Conservation (phyloP, 2,113 vertebrate genomes). For the Ictalurus punctatus region DNA sequence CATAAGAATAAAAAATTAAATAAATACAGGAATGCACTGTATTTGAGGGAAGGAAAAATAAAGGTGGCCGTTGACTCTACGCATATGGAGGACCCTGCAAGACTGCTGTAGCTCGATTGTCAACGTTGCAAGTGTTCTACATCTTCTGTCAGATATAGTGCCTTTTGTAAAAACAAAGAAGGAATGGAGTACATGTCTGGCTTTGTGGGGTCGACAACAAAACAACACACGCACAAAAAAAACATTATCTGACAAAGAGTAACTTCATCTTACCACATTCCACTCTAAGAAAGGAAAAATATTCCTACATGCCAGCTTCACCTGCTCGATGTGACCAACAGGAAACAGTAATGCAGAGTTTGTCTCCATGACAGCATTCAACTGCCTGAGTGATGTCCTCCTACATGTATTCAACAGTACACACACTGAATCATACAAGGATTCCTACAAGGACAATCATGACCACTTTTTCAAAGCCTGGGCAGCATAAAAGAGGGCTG, state of each 20-base stretch:
- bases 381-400: not conserved
- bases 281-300: slow-evolving; percentile 26
- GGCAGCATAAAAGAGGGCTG: slow-evolving; percentile 25
- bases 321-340: not conserved
- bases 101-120: slow-evolving; percentile 43
- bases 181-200: slow-evolving; percentile 3
- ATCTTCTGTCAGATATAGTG: slow-evolving; percentile 30
- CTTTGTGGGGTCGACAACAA: slow-evolving; percentile 14
- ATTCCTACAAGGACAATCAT: not conserved
- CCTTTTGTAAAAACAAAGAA: slow-evolving; percentile 3
- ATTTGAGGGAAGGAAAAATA: no score
- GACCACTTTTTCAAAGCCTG: slow-evolving; percentile 1
- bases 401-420: not conserved
- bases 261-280: not conserved
- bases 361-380: slow-evolving; percentile 2
- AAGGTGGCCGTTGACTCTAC: not conserved
- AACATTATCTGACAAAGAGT: slow-evolving; percentile 5
- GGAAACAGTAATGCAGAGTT: slow-evolving; percentile 24
- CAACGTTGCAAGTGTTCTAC: slow-evolving; percentile 35
- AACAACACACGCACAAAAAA: not conserved
- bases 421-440: not conserved
- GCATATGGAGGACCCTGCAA: slow-evolving; percentile 5
- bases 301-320: not conserved
- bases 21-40: not conserved
- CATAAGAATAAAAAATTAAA: not conserved